Conservation (phyloP, 2,888 invertebrate species). For the Lomographa bimaculata region DNA sequence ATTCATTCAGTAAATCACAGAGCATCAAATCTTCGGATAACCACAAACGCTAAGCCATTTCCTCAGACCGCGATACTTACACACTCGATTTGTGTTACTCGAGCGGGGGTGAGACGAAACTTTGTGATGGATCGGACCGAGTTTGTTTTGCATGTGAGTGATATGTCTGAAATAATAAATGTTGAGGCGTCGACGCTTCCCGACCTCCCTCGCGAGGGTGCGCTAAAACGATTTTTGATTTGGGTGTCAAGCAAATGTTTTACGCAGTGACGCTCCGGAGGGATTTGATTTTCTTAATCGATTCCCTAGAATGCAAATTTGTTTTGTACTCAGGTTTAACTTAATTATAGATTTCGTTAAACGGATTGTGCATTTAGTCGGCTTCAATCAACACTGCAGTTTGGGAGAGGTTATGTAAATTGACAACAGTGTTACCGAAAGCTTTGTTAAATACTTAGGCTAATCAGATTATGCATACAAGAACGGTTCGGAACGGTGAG, state of each 20-base stretch:
- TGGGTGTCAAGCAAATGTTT: slow-evolving; percentile 84
- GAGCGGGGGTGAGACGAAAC: slow-evolving; percentile 62
- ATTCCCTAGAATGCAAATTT: slow-evolving; percentile 70
- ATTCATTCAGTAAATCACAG: slow-evolving; percentile 28
- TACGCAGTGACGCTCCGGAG: slow-evolving; percentile 74
- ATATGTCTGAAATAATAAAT: slow-evolving; percentile 84
- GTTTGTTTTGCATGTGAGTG: slow-evolving; percentile 84
- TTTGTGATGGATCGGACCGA: slow-evolving; percentile 83
- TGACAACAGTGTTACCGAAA: slow-evolving; percentile 61
- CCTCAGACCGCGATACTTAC: slow-evolving; percentile 73
- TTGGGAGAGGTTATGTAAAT: slow-evolving; percentile 57
- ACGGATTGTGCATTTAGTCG: slow-evolving; percentile 46
- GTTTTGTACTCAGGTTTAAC: slow-evolving; percentile 27
- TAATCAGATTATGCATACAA: slow-evolving; percentile 83
- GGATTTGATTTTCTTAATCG: slow-evolving; percentile 83
- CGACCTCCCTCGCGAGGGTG: slow-evolving; percentile 67
- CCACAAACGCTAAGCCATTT: slow-evolving; percentile 42
- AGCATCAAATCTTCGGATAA: slow-evolving; percentile 29
- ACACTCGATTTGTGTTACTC: slow-evolving; percentile 78
- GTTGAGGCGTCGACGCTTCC: slow-evolving; percentile 82
- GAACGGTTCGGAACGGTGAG: slow-evolving; percentile 70
- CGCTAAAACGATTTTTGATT: slow-evolving; percentile 84
- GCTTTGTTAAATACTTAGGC: slow-evolving; percentile 78
- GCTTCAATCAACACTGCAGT: slow-evolving; percentile 50
- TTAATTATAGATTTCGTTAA: slow-evolving; percentile 44